phyloP scores from a whole-genome alignment of 2,113 vertebrate genomes.

The Ahaetulla prasina region DNA sequence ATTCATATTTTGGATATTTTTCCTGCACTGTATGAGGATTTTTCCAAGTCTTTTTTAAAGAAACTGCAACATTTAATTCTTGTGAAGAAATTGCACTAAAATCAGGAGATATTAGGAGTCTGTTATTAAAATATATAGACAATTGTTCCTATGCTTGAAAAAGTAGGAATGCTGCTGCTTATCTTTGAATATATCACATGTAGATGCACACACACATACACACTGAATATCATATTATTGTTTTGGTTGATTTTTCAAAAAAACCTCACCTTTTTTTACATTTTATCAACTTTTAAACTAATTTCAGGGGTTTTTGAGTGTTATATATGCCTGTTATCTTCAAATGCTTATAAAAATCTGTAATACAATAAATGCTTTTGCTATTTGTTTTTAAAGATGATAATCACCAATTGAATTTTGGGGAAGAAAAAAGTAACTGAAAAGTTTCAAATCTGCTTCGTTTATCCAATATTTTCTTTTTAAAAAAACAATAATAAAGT shows the following conservation, averaged over 20 bases:
- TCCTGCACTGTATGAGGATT: rapidly evolving
- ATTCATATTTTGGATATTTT: conserved; percentile 25
- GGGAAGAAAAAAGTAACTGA: not conserved
- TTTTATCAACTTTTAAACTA: not conserved
- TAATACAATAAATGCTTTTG: not conserved
- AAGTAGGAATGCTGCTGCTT: not conserved
- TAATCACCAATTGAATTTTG: not conserved
- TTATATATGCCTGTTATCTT: not conserved
- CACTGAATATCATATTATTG: not conserved
- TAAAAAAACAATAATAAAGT: not conserved
- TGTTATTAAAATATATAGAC: not conserved
- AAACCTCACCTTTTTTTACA: not conserved
- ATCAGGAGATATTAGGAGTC: not conserved
- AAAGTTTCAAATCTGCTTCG: not conserved
- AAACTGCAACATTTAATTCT: not conserved
- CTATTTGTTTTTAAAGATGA: not conserved
- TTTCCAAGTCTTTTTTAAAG: not conserved
- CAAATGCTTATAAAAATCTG: not conserved
- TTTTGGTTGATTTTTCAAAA: not conserved
- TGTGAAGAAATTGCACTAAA: not conserved
- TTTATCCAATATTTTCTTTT: not conserved
- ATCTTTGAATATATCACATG: not conserved
- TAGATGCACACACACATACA: not conserved
- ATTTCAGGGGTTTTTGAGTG: not conserved
- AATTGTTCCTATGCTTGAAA: not conserved